Evolutionary conservation across 2,888 invertebrate species (phyloP), one percentile per base, ranked within the genome.

Genomic region (Bruchidius siliquastri): DNA sequence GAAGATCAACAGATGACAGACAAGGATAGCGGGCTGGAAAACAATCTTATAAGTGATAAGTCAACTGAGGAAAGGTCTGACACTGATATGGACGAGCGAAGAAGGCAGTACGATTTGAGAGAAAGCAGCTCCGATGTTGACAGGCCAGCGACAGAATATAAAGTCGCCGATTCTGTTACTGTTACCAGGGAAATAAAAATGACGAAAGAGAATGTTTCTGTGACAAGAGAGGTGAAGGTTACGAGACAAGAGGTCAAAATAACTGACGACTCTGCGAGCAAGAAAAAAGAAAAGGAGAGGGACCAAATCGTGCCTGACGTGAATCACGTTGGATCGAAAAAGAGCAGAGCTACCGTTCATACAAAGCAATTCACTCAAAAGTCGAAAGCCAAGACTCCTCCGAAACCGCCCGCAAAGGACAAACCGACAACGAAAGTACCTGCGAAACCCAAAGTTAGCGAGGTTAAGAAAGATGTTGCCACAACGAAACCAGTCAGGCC

Each of bases 1-100:
- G 90, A 91, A 75, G 93, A 94, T 78, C 92, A 92, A 83, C 82
- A 87, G 21, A 88, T 74, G 70, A 81, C 79, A 21, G 81, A 79
- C 26, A 78, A 74, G 70, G 79, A 80, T 68, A 79, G 81, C 71
- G 81, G 81, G 22, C 72, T 80, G 26, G 81, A 81, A 69, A 78
- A 80, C 71, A 78, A 78, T 71, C 73, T 79, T 32, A 72, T 78
- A 0, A 77, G 78, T 69, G 81, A 81, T 68, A 82, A 81, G 72
- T 78, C 79, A 6, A 77, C 80, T 18, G 79, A 81, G 71, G 82
- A 81, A 76, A 77, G 69, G 69, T 79, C 78, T n/a, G 80, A 80
- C 74, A 79, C 76, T 22, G 75, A 77, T 26, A 49, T 49, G 49
- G 76, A 75, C 72, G 22, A 69, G 49, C 74, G 78, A 79, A 71